A percentile compares a stretch with the other conserved stretches of the same genome.
Conservation (phyloP, 2,888 invertebrate genomes). For the Rhingia campestris region DNA sequence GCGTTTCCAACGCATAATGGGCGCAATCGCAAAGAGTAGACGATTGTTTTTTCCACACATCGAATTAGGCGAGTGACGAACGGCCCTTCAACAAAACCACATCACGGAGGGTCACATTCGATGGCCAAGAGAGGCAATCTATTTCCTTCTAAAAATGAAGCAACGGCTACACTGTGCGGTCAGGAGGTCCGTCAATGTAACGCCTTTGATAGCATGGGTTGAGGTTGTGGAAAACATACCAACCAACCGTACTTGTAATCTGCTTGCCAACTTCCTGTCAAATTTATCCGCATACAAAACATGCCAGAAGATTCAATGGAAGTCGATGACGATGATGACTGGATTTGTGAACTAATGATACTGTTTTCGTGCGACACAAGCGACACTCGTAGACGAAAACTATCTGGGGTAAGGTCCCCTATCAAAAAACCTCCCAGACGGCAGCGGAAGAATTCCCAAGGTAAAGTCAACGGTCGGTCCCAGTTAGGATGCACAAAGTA, state of each 20-base stretch:
- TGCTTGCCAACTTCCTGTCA: conserved; percentile 87
- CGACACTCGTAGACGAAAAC: not conserved
- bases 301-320: conserved; percentile 59
- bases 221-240: conserved; percentile 86
- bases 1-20: no score
- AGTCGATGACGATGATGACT: conserved; percentile 72
- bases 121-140: no score
- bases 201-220: conserved; percentile 78
- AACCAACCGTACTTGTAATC: conserved; percentile 86
- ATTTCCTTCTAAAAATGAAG: conserved; percentile 56
- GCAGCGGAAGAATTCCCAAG: no score
- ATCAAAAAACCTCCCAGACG: no score
- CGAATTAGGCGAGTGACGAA: no score
- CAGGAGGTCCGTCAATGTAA: conserved; percentile 79
- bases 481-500: no score
- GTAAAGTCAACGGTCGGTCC: no score
- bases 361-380: conserved; percentile 78
- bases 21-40: no score
- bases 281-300: conserved; percentile 77
- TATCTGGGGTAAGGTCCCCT: no score
- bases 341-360: conserved; percentile 79
- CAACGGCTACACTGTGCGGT: conserved; percentile 80
- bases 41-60: no score
- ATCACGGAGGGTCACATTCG: no score
- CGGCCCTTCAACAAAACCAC: no score